A percentile compares a stretch with the other conserved stretches of the same genome.
phyloP scores from a whole-genome alignment of 2,797 vertebrate genomes.

The Streptopelia turtur region DNA sequence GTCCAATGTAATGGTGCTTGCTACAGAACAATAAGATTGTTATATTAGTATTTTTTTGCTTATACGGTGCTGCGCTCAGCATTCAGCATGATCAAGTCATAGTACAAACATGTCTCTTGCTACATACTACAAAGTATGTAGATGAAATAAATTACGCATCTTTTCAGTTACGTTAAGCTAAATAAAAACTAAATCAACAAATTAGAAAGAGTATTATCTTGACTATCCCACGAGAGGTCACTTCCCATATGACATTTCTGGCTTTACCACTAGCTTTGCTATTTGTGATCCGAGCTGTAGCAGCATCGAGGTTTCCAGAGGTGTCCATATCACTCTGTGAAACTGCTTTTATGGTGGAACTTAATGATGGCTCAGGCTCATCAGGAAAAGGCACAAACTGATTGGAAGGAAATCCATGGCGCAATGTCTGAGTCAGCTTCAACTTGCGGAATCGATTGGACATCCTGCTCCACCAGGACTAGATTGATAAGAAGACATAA shows the following conservation, averaged over 20 bases:
- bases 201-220: background rate
- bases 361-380: constrained; percentile 82
- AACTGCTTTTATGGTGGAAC: constrained; percentile 87
- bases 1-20: background rate
- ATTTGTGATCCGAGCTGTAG: constrained; percentile 76
- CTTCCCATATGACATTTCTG: background rate
- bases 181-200: background rate
- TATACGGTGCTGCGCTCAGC: background rate
- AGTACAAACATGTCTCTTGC: background rate
- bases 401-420: constrained; percentile 89
- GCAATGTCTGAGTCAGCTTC: constrained; percentile 93
- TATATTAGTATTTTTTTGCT: background rate
- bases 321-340: constrained; percentile 68
- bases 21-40: background rate
- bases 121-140: background rate
- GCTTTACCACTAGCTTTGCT: constrained; percentile 84
- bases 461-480: constrained; percentile 99
- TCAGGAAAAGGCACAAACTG: constrained; percentile 89
- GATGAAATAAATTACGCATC: fast-evolving
- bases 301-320: constrained; percentile 71
- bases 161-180: background rate
- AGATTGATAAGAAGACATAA: constrained; percentile 28
- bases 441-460: constrained; percentile 96
- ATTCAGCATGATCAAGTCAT: background rate
- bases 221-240: background rate